Evolutionary conservation across 2,888 invertebrate genomes (phyloP).

Genomic region (Parasteatoda lunata): DNA sequence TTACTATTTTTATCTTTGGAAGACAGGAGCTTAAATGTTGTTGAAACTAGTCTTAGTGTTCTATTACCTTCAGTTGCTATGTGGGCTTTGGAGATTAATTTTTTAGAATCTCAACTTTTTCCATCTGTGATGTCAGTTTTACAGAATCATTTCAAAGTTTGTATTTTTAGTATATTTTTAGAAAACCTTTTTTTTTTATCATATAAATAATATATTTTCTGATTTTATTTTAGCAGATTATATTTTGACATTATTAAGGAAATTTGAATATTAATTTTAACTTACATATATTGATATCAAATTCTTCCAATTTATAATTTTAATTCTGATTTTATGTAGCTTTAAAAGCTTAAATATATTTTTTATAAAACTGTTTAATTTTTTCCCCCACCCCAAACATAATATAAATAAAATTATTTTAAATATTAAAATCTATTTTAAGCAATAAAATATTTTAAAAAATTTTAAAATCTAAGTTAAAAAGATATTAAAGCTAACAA

Average conservation of each 20-base stretch:
- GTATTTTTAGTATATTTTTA: constrained; percentile 2
- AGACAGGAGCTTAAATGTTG: constrained; percentile 78
- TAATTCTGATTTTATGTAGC: no score
- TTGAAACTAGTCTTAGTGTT: constrained; percentile 77
- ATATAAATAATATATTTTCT: not conserved
- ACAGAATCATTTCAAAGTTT: constrained; percentile 66
- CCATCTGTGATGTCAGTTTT: constrained; percentile 71
- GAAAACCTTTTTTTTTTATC: not conserved
- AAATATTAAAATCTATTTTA: no score
- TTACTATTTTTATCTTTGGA: constrained; percentile 79
- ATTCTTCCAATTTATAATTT: no score
- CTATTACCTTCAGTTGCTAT: constrained; percentile 80
- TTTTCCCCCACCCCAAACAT: no score
- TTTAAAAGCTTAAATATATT: no score
- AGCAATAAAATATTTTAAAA: no score
- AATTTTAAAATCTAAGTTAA: no score
- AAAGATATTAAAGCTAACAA: no score
- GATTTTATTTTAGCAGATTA: not conserved
- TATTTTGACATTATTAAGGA: not conserved
- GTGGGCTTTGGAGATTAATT: constrained; percentile 79
- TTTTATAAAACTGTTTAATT: no score
- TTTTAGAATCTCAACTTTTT: constrained; percentile 75
- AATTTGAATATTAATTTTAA: not conserved
- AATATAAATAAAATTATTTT: no score
- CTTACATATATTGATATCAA: no score